A percentile compares a stretch with the other conserved stretches of the same genome.
phyloP scores from a whole-genome alignment of 2,797 vertebrate genomes.

The Tiaroga cobitis region DNA sequence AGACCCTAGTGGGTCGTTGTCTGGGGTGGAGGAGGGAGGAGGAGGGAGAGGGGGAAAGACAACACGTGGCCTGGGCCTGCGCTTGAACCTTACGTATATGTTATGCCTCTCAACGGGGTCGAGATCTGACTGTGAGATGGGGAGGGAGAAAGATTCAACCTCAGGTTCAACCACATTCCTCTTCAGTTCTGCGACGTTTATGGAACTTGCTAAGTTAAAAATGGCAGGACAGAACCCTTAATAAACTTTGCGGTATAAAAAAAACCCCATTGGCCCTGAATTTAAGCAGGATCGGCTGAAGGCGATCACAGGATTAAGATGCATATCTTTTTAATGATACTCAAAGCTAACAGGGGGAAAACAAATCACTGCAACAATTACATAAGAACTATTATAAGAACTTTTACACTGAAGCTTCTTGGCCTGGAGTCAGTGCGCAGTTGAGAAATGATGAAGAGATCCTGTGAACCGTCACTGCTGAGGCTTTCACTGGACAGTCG shows the following conservation, averaged over 20 bases:
- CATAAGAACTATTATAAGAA: neutral
- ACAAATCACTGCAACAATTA: neutral
- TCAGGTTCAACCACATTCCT: slow-evolving; percentile 74
- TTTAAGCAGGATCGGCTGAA: neutral
- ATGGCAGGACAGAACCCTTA: neutral
- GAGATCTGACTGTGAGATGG: slow-evolving; percentile 66
- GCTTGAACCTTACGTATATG: slow-evolving; percentile 78
- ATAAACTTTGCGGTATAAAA: neutral
- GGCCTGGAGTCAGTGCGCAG: neutral
- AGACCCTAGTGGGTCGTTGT: slow-evolving; percentile 70
- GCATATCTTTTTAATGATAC: neutral
- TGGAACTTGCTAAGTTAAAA: slow-evolving; percentile 28
- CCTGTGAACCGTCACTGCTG: neutral
- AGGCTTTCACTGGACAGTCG: neutral
- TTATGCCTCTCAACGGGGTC: slow-evolving; percentile 72
- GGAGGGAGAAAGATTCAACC: slow-evolving; percentile 68
- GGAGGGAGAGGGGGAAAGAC: slow-evolving; percentile 56
- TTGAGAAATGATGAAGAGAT: slow-evolving; percentile 37
- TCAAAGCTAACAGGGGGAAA: neutral
- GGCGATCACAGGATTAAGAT: neutral
- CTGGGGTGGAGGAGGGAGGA: slow-evolving; percentile 45
- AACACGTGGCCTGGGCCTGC: slow-evolving; percentile 76
- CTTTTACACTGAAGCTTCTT: neutral
- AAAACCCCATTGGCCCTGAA: neutral
- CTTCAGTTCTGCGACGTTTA: slow-evolving; percentile 59